Evolutionary conservation across 2,888 invertebrate species (phyloP).

Genomic region (Scrobipalpa atriplicella): DNA sequence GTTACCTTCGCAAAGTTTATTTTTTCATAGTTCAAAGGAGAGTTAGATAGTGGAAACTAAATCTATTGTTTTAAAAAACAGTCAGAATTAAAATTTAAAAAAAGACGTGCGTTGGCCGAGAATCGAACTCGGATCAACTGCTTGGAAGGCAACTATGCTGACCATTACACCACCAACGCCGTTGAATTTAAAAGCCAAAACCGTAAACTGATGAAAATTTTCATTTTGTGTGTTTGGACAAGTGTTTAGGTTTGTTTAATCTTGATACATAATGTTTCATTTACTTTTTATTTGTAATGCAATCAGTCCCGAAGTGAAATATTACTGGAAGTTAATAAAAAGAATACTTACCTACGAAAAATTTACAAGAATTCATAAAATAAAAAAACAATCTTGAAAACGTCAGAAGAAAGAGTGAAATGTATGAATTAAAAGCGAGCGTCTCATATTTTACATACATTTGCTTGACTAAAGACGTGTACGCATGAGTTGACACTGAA

Average conservation of each 20-base stretch:
- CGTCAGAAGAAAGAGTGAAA: conserved; percentile 1
- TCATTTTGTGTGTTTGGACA: too few relatives aligned
- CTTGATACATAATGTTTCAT: too few relatives aligned
- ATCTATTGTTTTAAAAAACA: not conserved
- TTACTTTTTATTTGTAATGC: too few relatives aligned
- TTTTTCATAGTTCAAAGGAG: not conserved
- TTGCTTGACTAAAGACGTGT: conserved; percentile 11
- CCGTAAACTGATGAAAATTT: not conserved
- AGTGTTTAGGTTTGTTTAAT: too few relatives aligned
- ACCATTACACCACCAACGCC: conserved; percentile 83
- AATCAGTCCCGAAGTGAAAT: too few relatives aligned
- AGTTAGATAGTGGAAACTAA: too few relatives aligned
- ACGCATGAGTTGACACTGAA: conserved; percentile 42
- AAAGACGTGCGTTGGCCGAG: conserved; percentile 78
- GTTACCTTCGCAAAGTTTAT: not conserved
- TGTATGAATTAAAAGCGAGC: conserved; percentile 17
- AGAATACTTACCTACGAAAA: too few relatives aligned
- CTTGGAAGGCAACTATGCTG: conserved; percentile 83
- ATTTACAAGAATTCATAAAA: not conserved
- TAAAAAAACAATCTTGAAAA: not conserved
- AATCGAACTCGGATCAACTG: conserved; percentile 83
- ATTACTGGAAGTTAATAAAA: too few relatives aligned
- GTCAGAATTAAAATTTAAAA: not conserved
- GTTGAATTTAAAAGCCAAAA: not conserved
- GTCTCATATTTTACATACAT: conserved; percentile 22